Percentiles rank a stretch among this genome's conserved stretches.
phyloP scores from a whole-genome alignment of 2,888 invertebrate genomes.

The Tipula helvola region DNA sequence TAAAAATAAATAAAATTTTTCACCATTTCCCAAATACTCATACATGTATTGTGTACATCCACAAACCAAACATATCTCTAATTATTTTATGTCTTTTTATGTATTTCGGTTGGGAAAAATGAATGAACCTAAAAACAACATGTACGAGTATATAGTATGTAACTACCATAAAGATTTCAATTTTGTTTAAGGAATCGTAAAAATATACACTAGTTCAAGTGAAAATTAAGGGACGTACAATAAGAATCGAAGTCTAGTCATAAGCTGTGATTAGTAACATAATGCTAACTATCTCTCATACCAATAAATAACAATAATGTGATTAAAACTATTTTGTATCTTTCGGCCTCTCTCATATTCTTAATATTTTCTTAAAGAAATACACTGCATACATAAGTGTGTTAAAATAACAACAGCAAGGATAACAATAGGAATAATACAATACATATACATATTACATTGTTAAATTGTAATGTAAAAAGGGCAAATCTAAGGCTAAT shows the following conservation, averaged over 20 bases:
- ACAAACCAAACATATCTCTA: neutral
- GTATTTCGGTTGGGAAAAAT: neutral
- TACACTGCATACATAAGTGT: neutral
- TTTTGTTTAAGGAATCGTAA: neutral
- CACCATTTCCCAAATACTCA: neutral
- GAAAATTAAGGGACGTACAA: neutral
- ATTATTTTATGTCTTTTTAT: neutral
- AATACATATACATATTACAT: neutral
- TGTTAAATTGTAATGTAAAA: neutral
- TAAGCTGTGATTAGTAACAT: neutral
- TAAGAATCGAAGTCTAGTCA: neutral
- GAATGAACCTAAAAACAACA: neutral
- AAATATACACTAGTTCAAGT: neutral
- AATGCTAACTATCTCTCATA: neutral
- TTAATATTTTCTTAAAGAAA: neutral
- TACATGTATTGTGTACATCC: neutral
- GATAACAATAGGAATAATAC: neutral
- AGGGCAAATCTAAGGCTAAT: neutral
- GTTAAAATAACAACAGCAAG: neutral
- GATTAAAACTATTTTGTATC: neutral
- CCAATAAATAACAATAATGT: constrained; percentile 4
- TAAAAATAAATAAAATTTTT: neutral
- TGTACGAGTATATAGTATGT: too few species aligned
- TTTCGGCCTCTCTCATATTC: neutral
- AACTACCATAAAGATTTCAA: neutral